Conservation (phyloP, 2,888 invertebrate genomes). For the Cerastis rubricosa region DNA sequence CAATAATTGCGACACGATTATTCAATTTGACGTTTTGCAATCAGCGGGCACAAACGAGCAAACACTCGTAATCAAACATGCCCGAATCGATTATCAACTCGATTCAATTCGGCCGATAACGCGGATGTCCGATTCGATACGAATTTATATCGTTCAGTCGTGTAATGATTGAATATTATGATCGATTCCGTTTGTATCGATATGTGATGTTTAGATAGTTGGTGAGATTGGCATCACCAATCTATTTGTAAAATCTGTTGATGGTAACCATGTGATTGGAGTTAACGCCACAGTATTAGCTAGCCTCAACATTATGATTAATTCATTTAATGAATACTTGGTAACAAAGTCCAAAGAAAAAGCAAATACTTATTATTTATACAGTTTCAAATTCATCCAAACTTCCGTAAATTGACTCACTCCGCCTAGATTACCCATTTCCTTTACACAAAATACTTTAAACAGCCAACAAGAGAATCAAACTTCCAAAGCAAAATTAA, state of each 20-base stretch:
- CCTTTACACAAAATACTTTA: constrained; percentile 47
- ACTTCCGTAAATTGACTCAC: constrained; percentile 14
- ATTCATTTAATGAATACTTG: not conserved
- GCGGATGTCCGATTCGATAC: constrained; percentile 68
- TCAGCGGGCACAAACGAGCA: constrained; percentile 88
- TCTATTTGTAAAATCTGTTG: constrained; percentile 14
- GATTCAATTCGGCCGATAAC: constrained; percentile 74
- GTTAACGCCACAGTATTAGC: not conserved
- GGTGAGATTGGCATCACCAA: not conserved
- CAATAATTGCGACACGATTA: constrained; percentile 87
- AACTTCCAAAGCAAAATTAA: constrained; percentile 64
- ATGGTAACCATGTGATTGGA: constrained; percentile 9
- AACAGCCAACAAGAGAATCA: constrained; percentile 64
- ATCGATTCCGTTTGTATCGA: constrained; percentile 58
- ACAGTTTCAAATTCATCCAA: constrained; percentile 8
- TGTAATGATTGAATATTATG: constrained; percentile 72
- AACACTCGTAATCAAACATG: constrained; percentile 86
- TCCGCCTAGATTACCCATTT: constrained; percentile 43
- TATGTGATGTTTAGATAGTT: constrained; percentile 47
- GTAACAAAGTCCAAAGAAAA: constrained; percentile 1
- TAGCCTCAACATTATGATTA: not conserved
- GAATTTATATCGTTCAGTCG: constrained; percentile 68
- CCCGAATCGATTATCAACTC: constrained; percentile 86
- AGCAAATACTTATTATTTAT: constrained; percentile 2
- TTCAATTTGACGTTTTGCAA: constrained; percentile 89